Conservation (phyloP, 2,113 vertebrate genomes). For the Aspidoscelis tigris region DNA sequence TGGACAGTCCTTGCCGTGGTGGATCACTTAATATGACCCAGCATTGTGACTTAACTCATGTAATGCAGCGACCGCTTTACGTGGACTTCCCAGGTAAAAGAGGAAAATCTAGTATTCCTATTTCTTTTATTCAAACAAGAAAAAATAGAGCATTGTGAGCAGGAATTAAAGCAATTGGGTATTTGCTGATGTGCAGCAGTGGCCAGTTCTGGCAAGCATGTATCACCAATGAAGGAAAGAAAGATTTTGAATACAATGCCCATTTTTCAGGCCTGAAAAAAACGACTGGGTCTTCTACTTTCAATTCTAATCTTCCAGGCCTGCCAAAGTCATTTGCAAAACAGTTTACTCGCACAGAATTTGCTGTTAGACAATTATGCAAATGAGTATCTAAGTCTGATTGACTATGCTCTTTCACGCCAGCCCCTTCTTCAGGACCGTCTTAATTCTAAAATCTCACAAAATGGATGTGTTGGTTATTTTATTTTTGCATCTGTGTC, state of each 20-base stretch:
- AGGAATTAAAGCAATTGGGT: not conserved
- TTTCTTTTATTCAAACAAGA: not conserved
- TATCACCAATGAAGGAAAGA: not conserved
- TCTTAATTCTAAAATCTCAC: not conserved
- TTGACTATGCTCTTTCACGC: not conserved
- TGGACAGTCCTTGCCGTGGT: no score
- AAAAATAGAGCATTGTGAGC: not conserved
- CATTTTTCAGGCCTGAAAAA: not conserved
- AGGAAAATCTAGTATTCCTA: not conserved
- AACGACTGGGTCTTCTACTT: not conserved
- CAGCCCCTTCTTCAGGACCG: not conserved
- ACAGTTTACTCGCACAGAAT: not conserved
- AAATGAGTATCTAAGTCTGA: not conserved
- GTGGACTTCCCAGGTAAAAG: not conserved
- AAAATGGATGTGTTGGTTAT: no score
- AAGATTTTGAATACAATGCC: not conserved
- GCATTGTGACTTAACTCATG: no score
- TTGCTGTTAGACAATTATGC: not conserved
- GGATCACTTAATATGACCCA: no score
- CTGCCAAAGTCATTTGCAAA: not conserved
- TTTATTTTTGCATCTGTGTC: no score
- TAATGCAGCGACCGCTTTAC: no score
- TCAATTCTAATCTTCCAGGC: not conserved
- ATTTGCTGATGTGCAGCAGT: not conserved
- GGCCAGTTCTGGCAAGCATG: not conserved